phyloP scores from a whole-genome alignment of 2,888 invertebrate genomes.

The Cepaea hortensis region DNA sequence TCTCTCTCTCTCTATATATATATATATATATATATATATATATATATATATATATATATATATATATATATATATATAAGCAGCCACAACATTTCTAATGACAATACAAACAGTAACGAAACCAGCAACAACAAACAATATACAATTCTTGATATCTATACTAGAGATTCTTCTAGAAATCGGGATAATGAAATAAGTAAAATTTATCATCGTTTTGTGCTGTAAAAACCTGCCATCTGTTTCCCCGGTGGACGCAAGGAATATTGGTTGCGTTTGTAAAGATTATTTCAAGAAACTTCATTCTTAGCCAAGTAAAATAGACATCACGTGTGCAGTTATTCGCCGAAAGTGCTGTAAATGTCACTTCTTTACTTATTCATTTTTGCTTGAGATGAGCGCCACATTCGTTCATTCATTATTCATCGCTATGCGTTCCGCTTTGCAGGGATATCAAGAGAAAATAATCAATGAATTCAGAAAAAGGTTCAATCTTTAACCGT shows the following conservation, averaged over 20 bases:
- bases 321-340: slow-evolving; percentile 6
- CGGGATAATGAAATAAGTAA: not conserved
- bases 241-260: not conserved
- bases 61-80: too few relatives aligned
- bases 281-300: slow-evolving; percentile 21
- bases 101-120: too few relatives aligned
- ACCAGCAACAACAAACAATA: too few relatives aligned
- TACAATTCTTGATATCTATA: too few relatives aligned
- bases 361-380: slow-evolving; percentile 25
- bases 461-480: slow-evolving; percentile 36
- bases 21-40: too few relatives aligned
- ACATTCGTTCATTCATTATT: not conserved
- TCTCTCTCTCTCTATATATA: too few relatives aligned
- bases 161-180: not conserved
- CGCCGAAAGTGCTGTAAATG: not conserved
- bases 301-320: not conserved
- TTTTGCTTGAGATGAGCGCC: not conserved
- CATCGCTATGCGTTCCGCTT: not conserved
- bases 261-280: not conserved
- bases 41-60: too few relatives aligned
- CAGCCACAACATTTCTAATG: too few relatives aligned
- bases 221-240: not conserved
- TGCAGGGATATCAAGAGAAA: not conserved
- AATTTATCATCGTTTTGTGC: not conserved
- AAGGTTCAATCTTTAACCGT: not conserved